phyloP scores from a whole-genome alignment of 2,797 vertebrate species.

The Distichodus sexfasciatus region DNA sequence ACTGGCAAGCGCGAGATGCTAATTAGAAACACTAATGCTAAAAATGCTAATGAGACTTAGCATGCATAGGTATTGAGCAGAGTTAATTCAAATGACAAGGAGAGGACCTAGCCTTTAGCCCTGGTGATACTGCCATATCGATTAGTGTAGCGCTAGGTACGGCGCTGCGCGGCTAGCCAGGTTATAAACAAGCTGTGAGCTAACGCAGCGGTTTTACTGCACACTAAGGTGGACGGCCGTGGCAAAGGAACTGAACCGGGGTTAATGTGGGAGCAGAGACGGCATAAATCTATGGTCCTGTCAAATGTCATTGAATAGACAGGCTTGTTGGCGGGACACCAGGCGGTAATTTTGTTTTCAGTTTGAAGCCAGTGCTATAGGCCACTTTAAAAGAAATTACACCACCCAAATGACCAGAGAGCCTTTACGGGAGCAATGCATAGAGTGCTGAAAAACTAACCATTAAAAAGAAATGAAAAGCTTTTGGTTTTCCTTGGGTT shows the following conservation, averaged over 20 bases:
- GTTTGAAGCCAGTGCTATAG: slow-evolving; percentile 9
- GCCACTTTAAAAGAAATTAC: slow-evolving; percentile 33
- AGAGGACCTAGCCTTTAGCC: not conserved
- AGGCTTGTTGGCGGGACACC: slow-evolving; percentile 54
- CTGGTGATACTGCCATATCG: slow-evolving; percentile 6
- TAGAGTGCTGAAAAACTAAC: slow-evolving; percentile 3
- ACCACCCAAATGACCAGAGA: slow-evolving; percentile 23
- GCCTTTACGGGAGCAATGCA: slow-evolving; percentile 8
- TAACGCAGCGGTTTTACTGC: slow-evolving; percentile 33
- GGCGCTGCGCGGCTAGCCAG: not conserved
- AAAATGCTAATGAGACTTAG: slow-evolving; percentile 6
- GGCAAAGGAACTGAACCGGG: slow-evolving; percentile 38
- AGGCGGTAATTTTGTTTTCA: slow-evolving; percentile 32
- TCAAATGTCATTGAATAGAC: slow-evolving; percentile 42
- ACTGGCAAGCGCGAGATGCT: not conserved
- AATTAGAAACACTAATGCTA: slow-evolving; percentile 26
- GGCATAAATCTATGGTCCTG: slow-evolving; percentile 47
- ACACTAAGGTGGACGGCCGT: slow-evolving; percentile 33
- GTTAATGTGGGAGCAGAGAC: slow-evolving; percentile 46
- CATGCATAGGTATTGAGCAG: not conserved
- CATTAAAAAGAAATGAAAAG: not conserved
- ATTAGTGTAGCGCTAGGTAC: not conserved
- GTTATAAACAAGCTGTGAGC: slow-evolving; percentile 20
- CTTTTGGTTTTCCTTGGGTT: not conserved
- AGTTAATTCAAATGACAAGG: slow-evolving; percentile 9